phyloP scores from a whole-genome alignment of 2,888 invertebrate species.

The Phania funesta region DNA sequence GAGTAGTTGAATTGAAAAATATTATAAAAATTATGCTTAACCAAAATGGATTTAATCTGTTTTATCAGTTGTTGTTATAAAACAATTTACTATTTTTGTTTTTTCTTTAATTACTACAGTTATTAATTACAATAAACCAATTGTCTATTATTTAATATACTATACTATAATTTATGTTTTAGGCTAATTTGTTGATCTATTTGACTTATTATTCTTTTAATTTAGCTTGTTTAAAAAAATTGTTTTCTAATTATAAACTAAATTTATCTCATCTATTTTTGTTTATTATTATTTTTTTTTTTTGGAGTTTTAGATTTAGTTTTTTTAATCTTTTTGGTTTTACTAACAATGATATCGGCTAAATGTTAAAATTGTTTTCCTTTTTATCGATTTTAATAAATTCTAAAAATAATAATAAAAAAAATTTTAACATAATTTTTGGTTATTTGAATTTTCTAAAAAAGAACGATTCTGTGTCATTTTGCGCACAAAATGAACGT shows the following conservation, averaged over 20 bases:
- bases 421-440: slow-evolving; percentile 47
- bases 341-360: slow-evolving; percentile 69
- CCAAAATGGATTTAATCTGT: slow-evolving; percentile 25
- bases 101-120: slow-evolving; percentile 43
- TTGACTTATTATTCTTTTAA: slow-evolving; percentile 47
- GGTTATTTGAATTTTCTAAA: slow-evolving; percentile 61
- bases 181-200: slow-evolving; percentile 60
- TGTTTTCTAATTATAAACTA: slow-evolving; percentile 60
- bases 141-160: slow-evolving; percentile 48
- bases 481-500: slow-evolving; percentile 72
- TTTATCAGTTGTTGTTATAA: slow-evolving; percentile 26
- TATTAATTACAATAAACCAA: slow-evolving; percentile 61
- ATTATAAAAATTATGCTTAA: slow-evolving; percentile 34
- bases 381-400: slow-evolving; percentile 44
- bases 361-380: slow-evolving; percentile 57
- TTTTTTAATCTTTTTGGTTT: slow-evolving; percentile 38
- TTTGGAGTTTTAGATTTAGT: too few species aligned
- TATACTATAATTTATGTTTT: slow-evolving; percentile 40
- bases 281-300: too few species aligned
- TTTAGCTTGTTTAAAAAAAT: slow-evolving; percentile 66
- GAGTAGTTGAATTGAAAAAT: slow-evolving; percentile 26
- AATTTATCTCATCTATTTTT: slow-evolving; percentile 61
- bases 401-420: slow-evolving; percentile 62
- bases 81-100: slow-evolving; percentile 50
- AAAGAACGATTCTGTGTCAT: slow-evolving; percentile 51